phyloP scores from a whole-genome alignment of 2,888 invertebrate genomes.

The Zonitis immaculata region DNA sequence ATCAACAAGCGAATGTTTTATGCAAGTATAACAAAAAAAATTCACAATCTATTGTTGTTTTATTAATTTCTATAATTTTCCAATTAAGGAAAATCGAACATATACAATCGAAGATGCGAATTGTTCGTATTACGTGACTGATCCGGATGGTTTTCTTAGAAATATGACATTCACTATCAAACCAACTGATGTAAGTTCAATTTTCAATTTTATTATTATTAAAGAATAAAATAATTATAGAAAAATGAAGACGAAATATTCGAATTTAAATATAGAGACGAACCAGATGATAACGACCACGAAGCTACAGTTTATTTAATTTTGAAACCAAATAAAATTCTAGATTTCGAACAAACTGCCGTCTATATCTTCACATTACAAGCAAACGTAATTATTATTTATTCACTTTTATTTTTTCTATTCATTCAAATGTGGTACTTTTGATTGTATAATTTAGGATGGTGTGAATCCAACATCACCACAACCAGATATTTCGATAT shows the following conservation, averaged over 20 bases:
- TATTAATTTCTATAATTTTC: too few species aligned
- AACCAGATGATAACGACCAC: constrained; percentile 13
- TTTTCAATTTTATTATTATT: background rate
- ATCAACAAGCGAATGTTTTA: constrained; percentile 22
- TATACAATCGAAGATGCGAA: constrained; percentile 19
- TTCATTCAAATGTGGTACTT: too few species aligned
- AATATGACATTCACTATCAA: constrained; percentile 19
- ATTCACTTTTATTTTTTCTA: too few species aligned
- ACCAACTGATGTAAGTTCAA: constrained; percentile 12
- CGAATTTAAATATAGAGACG: constrained; percentile 19
- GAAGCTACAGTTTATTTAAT: constrained; percentile 28
- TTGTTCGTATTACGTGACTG: constrained; percentile 25
- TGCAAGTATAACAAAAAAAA: constrained; percentile 20
- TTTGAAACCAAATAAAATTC: constrained; percentile 23
- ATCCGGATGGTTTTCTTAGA: constrained; percentile 33
- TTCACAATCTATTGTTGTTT: constrained; percentile 1
- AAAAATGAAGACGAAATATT: constrained; percentile 23
- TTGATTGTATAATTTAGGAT: too few species aligned
- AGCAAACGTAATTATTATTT: too few species aligned
- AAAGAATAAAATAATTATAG: constrained; percentile 16
- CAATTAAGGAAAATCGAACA: constrained; percentile 28
- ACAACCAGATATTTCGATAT: constrained; percentile 47
- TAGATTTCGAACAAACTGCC: constrained; percentile 48
- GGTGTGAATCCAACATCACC: constrained; percentile 48
- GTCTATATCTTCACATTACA: constrained; percentile 55